Conservation (phyloP, 92 coral and sea anemone species). For the Bergia sp. region DNA sequence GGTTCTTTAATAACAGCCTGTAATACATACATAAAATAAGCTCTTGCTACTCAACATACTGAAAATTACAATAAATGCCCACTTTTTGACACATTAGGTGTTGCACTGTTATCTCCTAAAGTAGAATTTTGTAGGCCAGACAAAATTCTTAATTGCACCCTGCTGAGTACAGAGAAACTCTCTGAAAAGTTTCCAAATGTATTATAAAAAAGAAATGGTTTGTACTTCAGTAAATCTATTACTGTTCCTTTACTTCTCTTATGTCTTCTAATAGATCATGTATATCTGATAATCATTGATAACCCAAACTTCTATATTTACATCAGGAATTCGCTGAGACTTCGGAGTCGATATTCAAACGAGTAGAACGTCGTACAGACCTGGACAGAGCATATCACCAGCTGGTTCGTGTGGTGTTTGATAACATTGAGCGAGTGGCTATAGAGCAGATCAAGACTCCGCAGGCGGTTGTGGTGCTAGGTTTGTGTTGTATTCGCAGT, state of each 20-base stretch:
- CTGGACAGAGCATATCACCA: conserved; percentile 89
- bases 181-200: too few species aligned
- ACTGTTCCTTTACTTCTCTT: not conserved
- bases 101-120: not conserved
- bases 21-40: too few species aligned
- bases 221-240: too few species aligned
- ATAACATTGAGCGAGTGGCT: conserved; percentile 91
- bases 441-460: conserved; percentile 92
- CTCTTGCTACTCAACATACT: not conserved
- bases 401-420: conserved; percentile 83
- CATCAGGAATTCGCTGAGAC: conserved; percentile 88
- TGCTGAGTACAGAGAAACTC: too few species aligned
- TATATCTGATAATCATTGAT: not conserved
- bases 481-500: conserved; percentile 46
- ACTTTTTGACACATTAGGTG: not conserved
- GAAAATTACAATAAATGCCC: not conserved
- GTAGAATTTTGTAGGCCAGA: too few species aligned
- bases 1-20: too few species aligned
- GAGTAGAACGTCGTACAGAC: conserved; percentile 96
- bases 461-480: conserved; percentile 88
- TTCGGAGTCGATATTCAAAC: conserved; percentile 91
- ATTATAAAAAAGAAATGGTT: too few species aligned
- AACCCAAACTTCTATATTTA: not conserved
- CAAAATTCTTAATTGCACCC: too few species aligned
- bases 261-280: not conserved